Percentiles rank a stretch among this genome's conserved stretches.
Evolutionary conservation across 92 coral and sea anemone genomes (phyloP).

Genomic region (Parazoanthus atlanticus): DNA sequence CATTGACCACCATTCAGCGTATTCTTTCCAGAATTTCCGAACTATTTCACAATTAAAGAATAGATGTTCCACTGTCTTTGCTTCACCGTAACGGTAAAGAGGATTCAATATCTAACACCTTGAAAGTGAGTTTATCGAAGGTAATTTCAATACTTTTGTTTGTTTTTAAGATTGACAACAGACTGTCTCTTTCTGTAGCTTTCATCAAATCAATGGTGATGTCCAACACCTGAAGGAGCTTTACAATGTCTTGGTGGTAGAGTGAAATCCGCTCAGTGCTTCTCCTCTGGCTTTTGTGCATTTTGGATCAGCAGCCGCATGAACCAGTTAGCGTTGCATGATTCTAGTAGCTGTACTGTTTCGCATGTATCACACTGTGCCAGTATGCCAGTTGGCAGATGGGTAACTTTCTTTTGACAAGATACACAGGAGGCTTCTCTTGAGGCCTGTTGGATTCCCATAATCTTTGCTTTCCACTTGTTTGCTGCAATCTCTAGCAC

Average conservation of each 20-base stretch:
- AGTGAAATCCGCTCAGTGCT: background rate
- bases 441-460: no score
- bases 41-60: no score
- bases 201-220: background rate
- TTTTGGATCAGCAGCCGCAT: background rate
- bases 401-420: no score
- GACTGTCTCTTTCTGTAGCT: background rate
- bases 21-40: no score
- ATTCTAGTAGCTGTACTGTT: conserved; percentile 3
- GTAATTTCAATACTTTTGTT: background rate
- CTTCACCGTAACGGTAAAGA: no score
- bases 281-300: background rate
- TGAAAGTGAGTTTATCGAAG: background rate
- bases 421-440: no score
- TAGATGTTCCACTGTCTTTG: no score
- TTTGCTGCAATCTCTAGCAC: no score
- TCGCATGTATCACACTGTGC: background rate
- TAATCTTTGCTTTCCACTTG: no score
- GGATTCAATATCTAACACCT: background rate
- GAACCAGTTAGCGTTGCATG: background rate
- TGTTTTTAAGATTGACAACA: background rate
- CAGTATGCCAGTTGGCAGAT: background rate
- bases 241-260: background rate
- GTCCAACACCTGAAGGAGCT: background rate
- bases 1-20: no score